Evolutionary conservation across 1,140 invertebrate genomes (phyloP).

Genomic region (Teleogryllus occipitalis): DNA sequence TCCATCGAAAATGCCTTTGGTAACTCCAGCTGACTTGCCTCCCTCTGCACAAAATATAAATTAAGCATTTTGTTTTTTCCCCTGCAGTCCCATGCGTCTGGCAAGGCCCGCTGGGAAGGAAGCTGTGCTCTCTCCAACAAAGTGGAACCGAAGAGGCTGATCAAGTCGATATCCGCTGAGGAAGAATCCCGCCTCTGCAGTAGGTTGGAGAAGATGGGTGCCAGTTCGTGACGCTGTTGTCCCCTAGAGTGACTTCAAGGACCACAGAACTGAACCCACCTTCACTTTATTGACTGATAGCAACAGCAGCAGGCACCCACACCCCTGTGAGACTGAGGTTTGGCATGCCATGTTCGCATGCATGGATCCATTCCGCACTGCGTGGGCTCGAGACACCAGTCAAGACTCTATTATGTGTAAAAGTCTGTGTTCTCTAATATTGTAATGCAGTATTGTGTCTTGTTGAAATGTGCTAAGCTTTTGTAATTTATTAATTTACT

Average conservation of each 20-base stretch:
- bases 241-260: constrained; percentile 12
- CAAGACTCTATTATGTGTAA: neutral
- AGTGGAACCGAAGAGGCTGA: constrained; percentile 33
- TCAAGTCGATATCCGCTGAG: constrained; percentile 30
- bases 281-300: constrained; percentile 3
- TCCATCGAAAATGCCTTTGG: neutral
- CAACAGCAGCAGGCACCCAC: constrained; percentile 9
- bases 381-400: neutral
- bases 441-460: neutral
- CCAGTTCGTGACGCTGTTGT: constrained; percentile 30
- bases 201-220: constrained; percentile 42
- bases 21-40: neutral
- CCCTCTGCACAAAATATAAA: neutral
- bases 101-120: constrained; percentile 65
- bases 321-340: constrained; percentile 8
- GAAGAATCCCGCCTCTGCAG: constrained; percentile 36
- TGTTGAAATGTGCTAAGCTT: neutral
- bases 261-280: neutral
- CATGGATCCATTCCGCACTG: neutral
- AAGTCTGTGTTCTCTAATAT: neutral
- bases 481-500: neutral
- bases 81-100: constrained; percentile 62
- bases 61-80: constrained; percentile 15
- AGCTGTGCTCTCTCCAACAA: constrained; percentile 46
- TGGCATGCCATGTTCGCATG: neutral